Evolutionary conservation across 2,888 invertebrate species (phyloP).

Genomic region (Eubasilissa splendida): DNA sequence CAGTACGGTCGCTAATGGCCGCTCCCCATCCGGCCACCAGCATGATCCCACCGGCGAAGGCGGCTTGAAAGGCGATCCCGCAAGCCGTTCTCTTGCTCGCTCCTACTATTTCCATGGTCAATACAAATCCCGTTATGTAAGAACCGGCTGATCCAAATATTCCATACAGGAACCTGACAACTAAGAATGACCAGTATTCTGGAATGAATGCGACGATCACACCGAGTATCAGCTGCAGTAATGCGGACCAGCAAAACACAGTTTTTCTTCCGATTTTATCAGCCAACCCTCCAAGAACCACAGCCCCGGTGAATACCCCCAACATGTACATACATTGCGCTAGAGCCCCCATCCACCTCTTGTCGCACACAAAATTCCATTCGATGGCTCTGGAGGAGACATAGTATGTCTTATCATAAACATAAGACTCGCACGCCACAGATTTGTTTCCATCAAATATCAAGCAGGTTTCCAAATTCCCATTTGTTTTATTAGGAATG

Average conservation of each 20-base stretch:
- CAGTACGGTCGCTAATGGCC: slow-evolving; percentile 79
- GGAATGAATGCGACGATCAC: slow-evolving; percentile 85
- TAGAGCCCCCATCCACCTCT: slow-evolving; percentile 86
- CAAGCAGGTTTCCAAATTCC: slow-evolving; percentile 77
- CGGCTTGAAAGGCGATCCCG: slow-evolving; percentile 85
- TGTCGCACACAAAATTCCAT: slow-evolving; percentile 87
- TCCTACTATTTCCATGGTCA: slow-evolving; percentile 89
- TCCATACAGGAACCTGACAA: slow-evolving; percentile 80
- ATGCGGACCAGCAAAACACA: slow-evolving; percentile 85
- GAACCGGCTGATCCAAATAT: slow-evolving; percentile 89
- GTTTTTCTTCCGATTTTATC: slow-evolving; percentile 88
- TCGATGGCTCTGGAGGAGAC: slow-evolving; percentile 83
- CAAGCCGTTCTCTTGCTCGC: slow-evolving; percentile 84
- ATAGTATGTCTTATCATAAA: slow-evolving; percentile 83
- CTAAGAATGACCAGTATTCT: slow-evolving; percentile 82
- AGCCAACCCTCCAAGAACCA: slow-evolving; percentile 85
- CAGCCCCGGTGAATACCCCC: slow-evolving; percentile 88
- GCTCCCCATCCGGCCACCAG: slow-evolving; percentile 89
- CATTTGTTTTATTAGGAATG: slow-evolving; percentile 74
- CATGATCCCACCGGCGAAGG: slow-evolving; percentile 87
- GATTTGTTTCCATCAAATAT: slow-evolving; percentile 68
- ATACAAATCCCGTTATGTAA: slow-evolving; percentile 78
- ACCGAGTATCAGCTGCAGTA: slow-evolving; percentile 81
- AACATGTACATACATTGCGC: slow-evolving; percentile 88
- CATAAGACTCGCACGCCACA: slow-evolving; percentile 72